Evolutionary conservation across 2,888 invertebrate species (phyloP).

Genomic region (Dichetophora obliterata): DNA sequence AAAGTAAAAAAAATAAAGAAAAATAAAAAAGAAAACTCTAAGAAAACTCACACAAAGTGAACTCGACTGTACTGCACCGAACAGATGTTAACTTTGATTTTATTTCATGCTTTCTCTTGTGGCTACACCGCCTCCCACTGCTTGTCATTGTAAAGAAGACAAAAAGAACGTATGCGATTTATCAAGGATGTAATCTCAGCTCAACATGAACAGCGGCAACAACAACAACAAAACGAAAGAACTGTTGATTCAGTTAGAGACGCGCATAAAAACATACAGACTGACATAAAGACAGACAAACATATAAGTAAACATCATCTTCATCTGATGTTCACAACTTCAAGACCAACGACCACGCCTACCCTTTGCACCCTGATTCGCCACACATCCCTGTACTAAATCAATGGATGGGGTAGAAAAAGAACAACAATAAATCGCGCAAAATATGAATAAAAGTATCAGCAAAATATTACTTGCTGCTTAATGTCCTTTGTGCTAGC

Average conservation of each 20-base stretch:
- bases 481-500: slow-evolving; percentile 13
- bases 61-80: neutral
- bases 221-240: slow-evolving; percentile 1
- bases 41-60: neutral
- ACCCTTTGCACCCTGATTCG: too few species aligned
- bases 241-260: slow-evolving; percentile 18
- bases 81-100: slow-evolving; percentile 26
- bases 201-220: neutral
- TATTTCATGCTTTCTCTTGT: neutral
- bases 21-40: neutral
- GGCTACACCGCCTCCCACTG: neutral
- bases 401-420: neutral
- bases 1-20: neutral
- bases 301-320: too few species aligned
- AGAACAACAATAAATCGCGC: slow-evolving; percentile 9
- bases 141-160: neutral
- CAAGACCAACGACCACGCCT: too few species aligned
- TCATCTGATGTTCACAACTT: too few species aligned
- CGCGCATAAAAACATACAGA: neutral
- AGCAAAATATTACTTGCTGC: slow-evolving; percentile 22
- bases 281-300: too few species aligned
- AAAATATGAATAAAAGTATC: slow-evolving; percentile 18
- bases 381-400: too few species aligned
- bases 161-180: slow-evolving; percentile 4
- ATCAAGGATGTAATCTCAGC: slow-evolving; percentile 26